Evolutionary conservation across 2,113 vertebrate genomes (phyloP), one percentile per base, ranked within the genome.

Genomic region (Prionailurus bengalensis): DNA sequence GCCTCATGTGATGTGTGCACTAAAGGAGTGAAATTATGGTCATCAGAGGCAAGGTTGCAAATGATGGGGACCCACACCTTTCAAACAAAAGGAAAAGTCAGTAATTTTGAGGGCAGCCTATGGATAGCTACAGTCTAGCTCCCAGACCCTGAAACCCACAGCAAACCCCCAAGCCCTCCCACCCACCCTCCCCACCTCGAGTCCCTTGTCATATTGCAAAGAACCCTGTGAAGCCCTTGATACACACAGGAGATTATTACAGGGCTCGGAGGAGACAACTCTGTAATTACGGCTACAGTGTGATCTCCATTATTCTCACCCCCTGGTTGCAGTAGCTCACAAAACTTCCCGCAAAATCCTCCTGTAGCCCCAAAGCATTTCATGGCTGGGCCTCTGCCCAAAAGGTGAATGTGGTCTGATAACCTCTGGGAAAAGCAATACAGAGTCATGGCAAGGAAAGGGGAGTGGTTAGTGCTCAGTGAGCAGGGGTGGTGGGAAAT

Each of bases 171-270:
- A 48, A 78, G 74, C 42, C 61, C 83, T 92, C 58, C 93, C 6
- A 0, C 76, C 96, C 48, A 89, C 80, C 66, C 51, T 89, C 66
- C 85, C 97, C 45, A 94, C n/a, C 79, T 48, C 5, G 0, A 83
- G 87, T 66, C 71, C 17, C 97, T 90, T 86, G 87, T 90, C 94
- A 39, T 4, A 53, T 36, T 21, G 71, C 84, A 96, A 87, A 94
- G 93, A 89, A 58, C n/a, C 88, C 94, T 78, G 91, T 55, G 45
- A 94, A 76, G 89, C 74, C 83, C 93, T 89, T 19, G 55, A 80
- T 79, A 68, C 87, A 90, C 81, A 55, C 17, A 3, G 94, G 78
- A 92, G 96, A 97, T 97, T 93, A 98, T 97, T 97, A 96, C 73
- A 94, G 97, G 95, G 88, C 97, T 98, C 85, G 21, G 93, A 78